phyloP scores from a whole-genome alignment of 2,888 invertebrate genomes.

The Agrochola circellaris region DNA sequence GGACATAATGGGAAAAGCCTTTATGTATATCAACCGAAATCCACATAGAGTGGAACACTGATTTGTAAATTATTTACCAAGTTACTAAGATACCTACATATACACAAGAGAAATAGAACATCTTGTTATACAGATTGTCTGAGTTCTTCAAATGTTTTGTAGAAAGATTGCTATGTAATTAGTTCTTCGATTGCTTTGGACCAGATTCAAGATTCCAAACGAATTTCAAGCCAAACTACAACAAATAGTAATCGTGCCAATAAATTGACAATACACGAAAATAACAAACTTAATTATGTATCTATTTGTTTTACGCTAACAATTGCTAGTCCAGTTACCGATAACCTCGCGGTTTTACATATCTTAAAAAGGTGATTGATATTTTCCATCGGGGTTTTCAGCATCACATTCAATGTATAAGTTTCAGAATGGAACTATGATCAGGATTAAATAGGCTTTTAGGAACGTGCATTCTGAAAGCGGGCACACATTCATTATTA shows the following conservation, averaged over 20 bases:
- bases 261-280: constrained; percentile 1
- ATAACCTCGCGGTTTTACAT: neutral
- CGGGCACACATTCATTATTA: no score
- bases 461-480: no score
- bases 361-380: neutral
- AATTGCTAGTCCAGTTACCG: neutral
- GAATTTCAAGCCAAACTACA: constrained; percentile 25
- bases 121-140: neutral
- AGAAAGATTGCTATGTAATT: constrained; percentile 3
- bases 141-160: neutral
- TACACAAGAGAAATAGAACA: neutral
- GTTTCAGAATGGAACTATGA: neutral
- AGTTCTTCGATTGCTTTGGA: constrained; percentile 26
- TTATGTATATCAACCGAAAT: neutral
- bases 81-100: neutral
- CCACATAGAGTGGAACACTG: neutral
- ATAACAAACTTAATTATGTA: constrained; percentile 1
- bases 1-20: neutral
- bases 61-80: neutral
- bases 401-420: neutral
- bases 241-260: constrained; percentile 12
- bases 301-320: neutral
- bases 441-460: neutral
- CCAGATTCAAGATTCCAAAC: constrained; percentile 35
- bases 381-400: neutral